These are phyloP conservation scores for Acrocyrtus sp. DNA, from an alignment of 2,888 invertebrate genomes.

Conservation along the genomic window DNA sequence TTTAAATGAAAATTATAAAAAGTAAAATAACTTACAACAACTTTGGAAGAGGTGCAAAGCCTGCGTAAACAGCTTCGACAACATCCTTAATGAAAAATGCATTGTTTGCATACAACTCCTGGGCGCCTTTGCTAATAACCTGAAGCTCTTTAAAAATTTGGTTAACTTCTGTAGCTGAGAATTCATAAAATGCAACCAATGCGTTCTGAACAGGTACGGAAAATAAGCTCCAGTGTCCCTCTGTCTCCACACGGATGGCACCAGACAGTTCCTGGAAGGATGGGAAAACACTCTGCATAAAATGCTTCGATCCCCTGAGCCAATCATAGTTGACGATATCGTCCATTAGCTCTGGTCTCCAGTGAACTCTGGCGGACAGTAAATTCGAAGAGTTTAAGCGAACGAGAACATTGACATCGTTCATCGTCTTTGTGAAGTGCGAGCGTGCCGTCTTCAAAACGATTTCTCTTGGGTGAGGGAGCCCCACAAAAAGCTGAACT, in stretches of 20 bases:
- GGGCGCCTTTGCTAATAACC: constrained; percentile 40
- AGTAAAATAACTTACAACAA: constrained; percentile 22
- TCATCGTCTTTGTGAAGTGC: constrained; percentile 61
- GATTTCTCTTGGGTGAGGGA: constrained; percentile 64
- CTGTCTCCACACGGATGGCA: constrained; percentile 47
- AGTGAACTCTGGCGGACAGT: constrained; percentile 63
- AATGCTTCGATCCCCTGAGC: constrained; percentile 18
- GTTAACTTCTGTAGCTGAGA: constrained; percentile 30
- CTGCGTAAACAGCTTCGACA: constrained; percentile 26
- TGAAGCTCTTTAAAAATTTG: constrained; percentile 58
- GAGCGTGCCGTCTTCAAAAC: constrained; percentile 61
- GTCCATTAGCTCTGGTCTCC: constrained; percentile 63
- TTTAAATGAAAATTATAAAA: too few relatives aligned
- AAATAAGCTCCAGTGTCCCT: constrained; percentile 46
- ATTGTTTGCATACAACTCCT: constrained; percentile 61
- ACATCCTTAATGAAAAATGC: constrained; percentile 63
- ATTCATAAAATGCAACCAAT: constrained; percentile 1
- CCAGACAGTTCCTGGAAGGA: constrained; percentile 16
- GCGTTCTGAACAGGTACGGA: constrained; percentile 24
- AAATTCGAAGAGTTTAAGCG: constrained; percentile 64
- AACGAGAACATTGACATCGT: constrained; percentile 62
- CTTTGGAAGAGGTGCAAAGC: constrained; percentile 9
- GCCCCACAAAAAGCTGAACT: constrained; percentile 61
- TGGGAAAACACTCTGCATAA: constrained; percentile 12
- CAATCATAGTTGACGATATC: constrained; percentile 43